Conservation (phyloP, 2,113 vertebrate genomes). For the Melanocharis versteri region DNA sequence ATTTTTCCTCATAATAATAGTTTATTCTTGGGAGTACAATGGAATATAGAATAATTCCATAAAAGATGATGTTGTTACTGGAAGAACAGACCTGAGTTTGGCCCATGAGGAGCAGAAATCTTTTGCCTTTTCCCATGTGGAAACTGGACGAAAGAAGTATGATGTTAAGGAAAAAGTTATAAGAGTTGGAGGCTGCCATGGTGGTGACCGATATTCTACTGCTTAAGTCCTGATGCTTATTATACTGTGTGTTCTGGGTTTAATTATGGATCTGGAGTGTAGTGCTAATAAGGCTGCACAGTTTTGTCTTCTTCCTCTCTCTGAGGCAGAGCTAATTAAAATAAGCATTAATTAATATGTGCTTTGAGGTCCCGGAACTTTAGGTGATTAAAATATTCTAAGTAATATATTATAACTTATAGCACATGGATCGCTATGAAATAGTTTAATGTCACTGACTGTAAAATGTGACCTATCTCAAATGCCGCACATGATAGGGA, state of each 20-base stretch:
- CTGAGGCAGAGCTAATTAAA: constrained; percentile 42
- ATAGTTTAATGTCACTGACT: background rate
- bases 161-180: background rate
- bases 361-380: constrained; percentile 31
- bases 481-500: background rate
- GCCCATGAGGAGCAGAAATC: background rate
- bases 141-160: background rate
- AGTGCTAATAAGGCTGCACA: background rate
- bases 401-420: constrained; percentile 28
- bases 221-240: background rate
- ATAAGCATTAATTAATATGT: constrained; percentile 49
- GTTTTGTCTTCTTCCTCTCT: constrained; percentile 13
- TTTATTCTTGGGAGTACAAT: background rate
- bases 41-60: background rate
- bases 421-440: background rate
- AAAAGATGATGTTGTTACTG: background rate
- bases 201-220: background rate
- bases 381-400: constrained; percentile 50
- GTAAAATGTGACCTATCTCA: background rate
- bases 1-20: background rate
- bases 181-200: background rate
- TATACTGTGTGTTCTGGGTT: background rate
- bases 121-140: background rate
- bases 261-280: background rate
- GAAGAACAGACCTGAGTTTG: background rate